Conservation (phyloP, 2,113 vertebrate species). For the Probosciger aterrimus region DNA sequence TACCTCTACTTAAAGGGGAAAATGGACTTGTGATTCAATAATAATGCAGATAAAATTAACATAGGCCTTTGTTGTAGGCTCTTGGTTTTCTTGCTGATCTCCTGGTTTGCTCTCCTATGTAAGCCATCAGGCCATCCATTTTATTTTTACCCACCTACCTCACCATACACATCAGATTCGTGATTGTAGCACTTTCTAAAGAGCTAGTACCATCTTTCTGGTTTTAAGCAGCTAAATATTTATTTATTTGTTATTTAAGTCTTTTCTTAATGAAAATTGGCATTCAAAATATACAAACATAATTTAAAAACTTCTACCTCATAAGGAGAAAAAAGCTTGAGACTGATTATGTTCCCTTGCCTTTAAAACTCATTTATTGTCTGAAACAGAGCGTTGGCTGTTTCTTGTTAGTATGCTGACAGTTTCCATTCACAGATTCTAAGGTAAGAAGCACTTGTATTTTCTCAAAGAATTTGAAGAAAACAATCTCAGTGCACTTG, state of each 20-base stretch:
- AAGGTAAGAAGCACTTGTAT: not conserved
- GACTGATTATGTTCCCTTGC: not conserved
- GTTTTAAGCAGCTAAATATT: not conserved
- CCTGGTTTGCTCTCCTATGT: not conserved
- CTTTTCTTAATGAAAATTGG: not conserved
- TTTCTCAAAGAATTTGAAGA: not conserved
- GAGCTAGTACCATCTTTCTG: not conserved
- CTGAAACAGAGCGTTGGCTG: not conserved
- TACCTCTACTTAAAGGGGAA: not conserved
- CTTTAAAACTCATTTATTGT: not conserved
- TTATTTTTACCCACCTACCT: not conserved
- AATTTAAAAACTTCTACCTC: accelerated
- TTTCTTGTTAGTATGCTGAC: not conserved
- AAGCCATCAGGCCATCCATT: not conserved
- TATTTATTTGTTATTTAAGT: not conserved
- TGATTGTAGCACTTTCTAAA: not conserved
- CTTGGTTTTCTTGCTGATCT: not conserved
- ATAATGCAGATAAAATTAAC: not conserved
- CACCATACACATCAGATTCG: not conserved
- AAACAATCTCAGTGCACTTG: not conserved
- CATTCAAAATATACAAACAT: not conserved
- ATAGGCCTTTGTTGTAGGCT: not conserved
- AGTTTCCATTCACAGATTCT: not conserved
- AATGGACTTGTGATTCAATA: not conserved
- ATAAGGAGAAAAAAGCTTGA: not conserved